Conservation (phyloP, 1,140 invertebrate genomes). For the Drosophila tropicalis region DNA sequence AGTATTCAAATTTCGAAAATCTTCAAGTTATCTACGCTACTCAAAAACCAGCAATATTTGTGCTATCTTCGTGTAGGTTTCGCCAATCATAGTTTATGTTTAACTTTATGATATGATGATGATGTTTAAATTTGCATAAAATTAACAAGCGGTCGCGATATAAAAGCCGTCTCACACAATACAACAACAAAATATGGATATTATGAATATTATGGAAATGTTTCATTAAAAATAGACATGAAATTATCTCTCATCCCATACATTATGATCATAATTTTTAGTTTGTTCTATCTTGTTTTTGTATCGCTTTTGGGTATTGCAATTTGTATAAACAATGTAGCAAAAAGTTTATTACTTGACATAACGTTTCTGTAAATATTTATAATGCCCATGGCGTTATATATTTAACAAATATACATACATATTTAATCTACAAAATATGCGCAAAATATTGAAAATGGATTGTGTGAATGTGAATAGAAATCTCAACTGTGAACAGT, state of each 20-base stretch:
- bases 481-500: constrained; percentile 22
- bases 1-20: background rate
- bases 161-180: background rate
- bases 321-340: constrained; percentile 45
- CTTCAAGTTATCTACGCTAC: background rate
- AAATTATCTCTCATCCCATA: constrained; percentile 36
- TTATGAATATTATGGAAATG: constrained; percentile 57
- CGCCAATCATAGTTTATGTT: constrained; percentile 25
- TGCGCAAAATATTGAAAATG: constrained; percentile 22
- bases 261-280: constrained; percentile 44
- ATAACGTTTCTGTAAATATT: constrained; percentile 38
- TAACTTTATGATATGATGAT: constrained; percentile 52
- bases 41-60: constrained; percentile 32
- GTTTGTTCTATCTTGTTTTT: constrained; percentile 1
- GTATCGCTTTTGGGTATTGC: constrained; percentile 1
- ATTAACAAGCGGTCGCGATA: constrained; percentile 14
- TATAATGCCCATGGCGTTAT: constrained; percentile 25
- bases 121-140: constrained; percentile 60
- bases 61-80: constrained; percentile 34
- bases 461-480: background rate
- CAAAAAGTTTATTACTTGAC: constrained; percentile 28
- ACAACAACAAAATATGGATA: constrained; percentile 22
- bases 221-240: constrained; percentile 38
- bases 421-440: constrained; percentile 34
- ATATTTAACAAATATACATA: constrained; percentile 5